Conservation (phyloP, 2,113 vertebrate genomes). For the Callionymus lyra region DNA sequence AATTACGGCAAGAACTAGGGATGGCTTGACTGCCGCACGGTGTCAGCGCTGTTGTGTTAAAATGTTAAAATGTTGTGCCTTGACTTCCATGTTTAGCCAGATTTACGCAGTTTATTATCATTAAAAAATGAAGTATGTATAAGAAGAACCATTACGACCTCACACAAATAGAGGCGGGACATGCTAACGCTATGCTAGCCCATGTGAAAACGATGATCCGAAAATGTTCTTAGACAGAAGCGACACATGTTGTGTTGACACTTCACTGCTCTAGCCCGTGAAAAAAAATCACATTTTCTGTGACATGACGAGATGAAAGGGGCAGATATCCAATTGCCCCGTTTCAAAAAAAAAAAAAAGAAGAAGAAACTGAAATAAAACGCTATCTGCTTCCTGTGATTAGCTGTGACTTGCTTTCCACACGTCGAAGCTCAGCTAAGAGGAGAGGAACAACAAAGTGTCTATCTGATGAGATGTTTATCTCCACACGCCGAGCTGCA, state of each 20-base stretch:
- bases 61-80: too few relatives aligned
- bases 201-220: too few relatives aligned
- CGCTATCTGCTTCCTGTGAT: conserved; percentile 67
- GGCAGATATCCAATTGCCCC: conserved; percentile 39
- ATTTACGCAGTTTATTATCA: too few relatives aligned
- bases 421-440: conserved; percentile 47
- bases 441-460: conserved; percentile 59
- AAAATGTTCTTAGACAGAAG: conserved; percentile 21
- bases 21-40: too few relatives aligned
- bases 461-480: conserved; percentile 64
- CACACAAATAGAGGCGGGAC: too few relatives aligned
- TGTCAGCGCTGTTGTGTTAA: too few relatives aligned
- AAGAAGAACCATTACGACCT: too few relatives aligned
- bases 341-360: conserved; percentile 22
- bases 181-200: too few relatives aligned
- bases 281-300: conserved; percentile 23
- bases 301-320: conserved; percentile 37
- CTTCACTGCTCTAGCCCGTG: conserved; percentile 22
- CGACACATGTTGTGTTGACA: conserved; percentile 26
- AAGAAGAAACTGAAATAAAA: too few relatives aligned
- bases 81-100: too few relatives aligned
- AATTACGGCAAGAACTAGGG: too few relatives aligned
- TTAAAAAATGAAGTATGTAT: too few relatives aligned
- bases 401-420: conserved; percentile 51
- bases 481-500: conserved; percentile 50